Conservation (phyloP, 2,888 invertebrate genomes). For the Sturmia bella region DNA sequence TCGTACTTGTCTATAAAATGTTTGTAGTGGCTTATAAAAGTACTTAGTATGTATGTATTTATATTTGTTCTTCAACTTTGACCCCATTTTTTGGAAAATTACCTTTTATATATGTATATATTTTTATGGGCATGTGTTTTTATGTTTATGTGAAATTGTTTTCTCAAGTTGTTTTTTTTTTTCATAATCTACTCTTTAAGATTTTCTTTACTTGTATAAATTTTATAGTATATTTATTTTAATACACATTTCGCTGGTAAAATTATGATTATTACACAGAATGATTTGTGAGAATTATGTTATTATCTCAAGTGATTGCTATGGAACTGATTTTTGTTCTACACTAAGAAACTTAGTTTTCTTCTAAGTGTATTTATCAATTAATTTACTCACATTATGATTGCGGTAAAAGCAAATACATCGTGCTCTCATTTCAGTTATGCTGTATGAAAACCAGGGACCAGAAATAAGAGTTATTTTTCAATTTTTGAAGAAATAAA, state of each 20-base stretch:
- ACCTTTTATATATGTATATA: slow-evolving; percentile 34
- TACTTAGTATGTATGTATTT: not conserved
- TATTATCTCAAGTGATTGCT: slow-evolving; percentile 78
- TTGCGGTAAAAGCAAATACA: no score
- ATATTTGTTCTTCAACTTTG: slow-evolving; percentile 73
- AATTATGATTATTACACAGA: slow-evolving; percentile 72
- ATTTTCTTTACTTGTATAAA: slow-evolving; percentile 16
- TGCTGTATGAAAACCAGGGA: no score
- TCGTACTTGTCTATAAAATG: slow-evolving; percentile 6
- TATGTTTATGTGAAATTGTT: not conserved
- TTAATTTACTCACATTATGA: no score
- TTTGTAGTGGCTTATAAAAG: not conserved
- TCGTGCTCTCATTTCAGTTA: no score
- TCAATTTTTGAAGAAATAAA: no score
- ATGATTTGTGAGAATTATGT: slow-evolving; percentile 75
- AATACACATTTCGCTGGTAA: slow-evolving; percentile 8
- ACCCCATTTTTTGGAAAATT: slow-evolving; percentile 66
- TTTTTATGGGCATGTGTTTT: not conserved
- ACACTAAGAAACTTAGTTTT: no score
- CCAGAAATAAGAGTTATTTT: no score
- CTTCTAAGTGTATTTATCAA: no score
- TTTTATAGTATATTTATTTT: slow-evolving; percentile 56
- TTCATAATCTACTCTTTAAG: slow-evolving; percentile 67
- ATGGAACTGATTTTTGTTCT: not conserved
- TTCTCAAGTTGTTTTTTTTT: slow-evolving; percentile 24